Base-by-base conservation (phyloP, 2,113 vertebrate species). In the Chaenogobius annularis region DNA sequence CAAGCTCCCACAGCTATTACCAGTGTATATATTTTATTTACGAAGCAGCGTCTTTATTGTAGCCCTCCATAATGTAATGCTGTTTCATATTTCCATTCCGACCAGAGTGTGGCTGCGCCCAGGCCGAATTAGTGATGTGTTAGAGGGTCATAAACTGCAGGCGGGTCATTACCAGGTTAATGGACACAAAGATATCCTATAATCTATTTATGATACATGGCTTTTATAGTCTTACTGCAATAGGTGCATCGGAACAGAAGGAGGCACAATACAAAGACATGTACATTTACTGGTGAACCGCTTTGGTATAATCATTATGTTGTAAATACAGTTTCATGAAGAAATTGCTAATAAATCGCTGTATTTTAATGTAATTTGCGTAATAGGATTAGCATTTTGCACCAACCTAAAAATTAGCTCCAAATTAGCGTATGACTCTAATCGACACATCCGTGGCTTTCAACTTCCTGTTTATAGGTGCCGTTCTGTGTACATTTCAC, bases 141-240 rank as follows among this genome's bases (percentile, higher is more conserved):
- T 66, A 9, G 14, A 48, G 67, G 62, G 69, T 81, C 73, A 78
- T 85, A 84, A 81, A 87, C 64, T 66, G 76, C 68, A 61, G 56
- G 76, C 40, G 80, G 82, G 75, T 86, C 85, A 84, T 86, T 85
- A 78, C 62, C 68, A 77, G 47, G 62, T 73, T 85, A 90, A 84
- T 90, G 82, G 78, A 82, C 69, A 75, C 70, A 76, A 69, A 72
- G 77, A 73, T 68, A 70, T 74, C 72, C 74, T 68, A 50, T 79
- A 85, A 87, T 72, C 61, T 72, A 75, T 71, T 84, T 70, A 69
- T 74, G 46, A 83, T 66, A 68, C 31, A 22, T 63, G 61, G 55
- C 63, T 11, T 37, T 65, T 63, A 63, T 63, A 43, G 35, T 63
- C 61, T 37, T 26, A 15, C 19, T n/a, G 20, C n/a, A 13, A 4